A percentile compares a stretch with the other conserved stretches of the same genome.
These are phyloP conservation scores for Diorhabda carinulata DNA, from an alignment of 1,140 invertebrate genomes.

Conservation along the genomic window DNA sequence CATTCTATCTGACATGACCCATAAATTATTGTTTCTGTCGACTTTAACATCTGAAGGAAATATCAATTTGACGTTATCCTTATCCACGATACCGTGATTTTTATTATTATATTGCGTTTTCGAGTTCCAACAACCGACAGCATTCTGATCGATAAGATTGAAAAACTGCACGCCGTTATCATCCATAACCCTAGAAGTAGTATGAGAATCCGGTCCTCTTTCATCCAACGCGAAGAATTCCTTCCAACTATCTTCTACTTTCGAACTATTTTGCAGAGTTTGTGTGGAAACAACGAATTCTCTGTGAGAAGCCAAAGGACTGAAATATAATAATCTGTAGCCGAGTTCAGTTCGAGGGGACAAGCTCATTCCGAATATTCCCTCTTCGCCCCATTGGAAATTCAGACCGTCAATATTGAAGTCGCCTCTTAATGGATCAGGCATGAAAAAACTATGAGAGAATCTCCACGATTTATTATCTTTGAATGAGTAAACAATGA, in stretches of 20 bases:
- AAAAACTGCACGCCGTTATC: constrained; percentile 70
- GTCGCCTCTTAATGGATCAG: constrained; percentile 71
- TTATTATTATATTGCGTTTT: constrained; percentile 59
- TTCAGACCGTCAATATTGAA: constrained; percentile 74
- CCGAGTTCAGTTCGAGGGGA: constrained; percentile 62
- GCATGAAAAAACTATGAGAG: constrained; percentile 70
- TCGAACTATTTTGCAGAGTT: constrained; percentile 63
- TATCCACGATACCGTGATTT: constrained; percentile 67
- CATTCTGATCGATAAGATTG: constrained; percentile 74
- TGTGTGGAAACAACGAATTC: constrained; percentile 74
- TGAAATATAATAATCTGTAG: constrained; percentile 69
- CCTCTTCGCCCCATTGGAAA: constrained; percentile 76
- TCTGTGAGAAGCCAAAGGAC: constrained; percentile 68
- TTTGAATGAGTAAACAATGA: constrained; percentile 73
- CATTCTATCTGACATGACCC: constrained; percentile 79
- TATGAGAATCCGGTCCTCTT: constrained; percentile 62
- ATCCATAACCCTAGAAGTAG: constrained; percentile 68
- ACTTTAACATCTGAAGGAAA: constrained; percentile 78
- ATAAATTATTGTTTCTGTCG: constrained; percentile 59
- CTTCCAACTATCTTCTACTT: constrained; percentile 64
- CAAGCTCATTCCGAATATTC: constrained; percentile 73
- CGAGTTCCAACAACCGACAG: constrained; percentile 76
- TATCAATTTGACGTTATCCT: constrained; percentile 68
- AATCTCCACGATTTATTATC: constrained; percentile 73
- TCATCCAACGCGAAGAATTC: constrained; percentile 67